Percentiles rank a stretch among this genome's conserved stretches.
Evolutionary conservation across 2,888 invertebrate genomes (phyloP).

Genomic region (Crioceris asparagi): DNA sequence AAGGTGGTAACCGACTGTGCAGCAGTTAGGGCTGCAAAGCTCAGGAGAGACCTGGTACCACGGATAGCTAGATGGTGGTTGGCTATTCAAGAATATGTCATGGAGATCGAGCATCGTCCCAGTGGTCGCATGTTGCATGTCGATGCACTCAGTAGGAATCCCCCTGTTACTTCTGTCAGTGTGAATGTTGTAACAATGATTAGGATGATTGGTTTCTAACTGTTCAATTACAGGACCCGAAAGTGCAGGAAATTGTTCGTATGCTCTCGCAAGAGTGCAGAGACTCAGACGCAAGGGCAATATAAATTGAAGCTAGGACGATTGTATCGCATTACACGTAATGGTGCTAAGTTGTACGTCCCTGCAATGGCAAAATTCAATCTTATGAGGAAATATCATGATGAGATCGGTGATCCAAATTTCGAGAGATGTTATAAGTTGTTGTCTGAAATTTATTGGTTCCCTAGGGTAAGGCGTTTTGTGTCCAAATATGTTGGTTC

Average conservation of each 20-base stretch:
- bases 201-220: conserved; percentile 21
- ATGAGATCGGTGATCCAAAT: conserved; percentile 20
- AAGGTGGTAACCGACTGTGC: neutral
- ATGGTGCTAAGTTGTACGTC: conserved; percentile 20
- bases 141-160: conserved; percentile 4
- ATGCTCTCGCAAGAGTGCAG: conserved; percentile 6
- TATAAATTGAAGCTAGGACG: conserved; percentile 12
- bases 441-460: conserved; percentile 9
- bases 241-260: conserved; percentile 11
- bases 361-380: conserved; percentile 24
- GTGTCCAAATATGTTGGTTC: conserved; percentile 10
- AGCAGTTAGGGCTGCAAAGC: neutral
- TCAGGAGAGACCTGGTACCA: neutral
- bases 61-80: neutral
- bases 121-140: conserved; percentile 3
- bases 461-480: conserved; percentile 9
- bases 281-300: neutral
- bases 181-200: conserved; percentile 5
- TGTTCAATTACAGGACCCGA: conserved; percentile 18
- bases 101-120: conserved; percentile 2
- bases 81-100: conserved; percentile 1
- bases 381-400: conserved; percentile 21
- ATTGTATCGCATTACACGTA: neutral
- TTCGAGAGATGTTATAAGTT: conserved; percentile 1
- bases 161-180: neutral